Conservation (phyloP, 2,113 vertebrate species). For the Leucoraja erinaceus region DNA sequence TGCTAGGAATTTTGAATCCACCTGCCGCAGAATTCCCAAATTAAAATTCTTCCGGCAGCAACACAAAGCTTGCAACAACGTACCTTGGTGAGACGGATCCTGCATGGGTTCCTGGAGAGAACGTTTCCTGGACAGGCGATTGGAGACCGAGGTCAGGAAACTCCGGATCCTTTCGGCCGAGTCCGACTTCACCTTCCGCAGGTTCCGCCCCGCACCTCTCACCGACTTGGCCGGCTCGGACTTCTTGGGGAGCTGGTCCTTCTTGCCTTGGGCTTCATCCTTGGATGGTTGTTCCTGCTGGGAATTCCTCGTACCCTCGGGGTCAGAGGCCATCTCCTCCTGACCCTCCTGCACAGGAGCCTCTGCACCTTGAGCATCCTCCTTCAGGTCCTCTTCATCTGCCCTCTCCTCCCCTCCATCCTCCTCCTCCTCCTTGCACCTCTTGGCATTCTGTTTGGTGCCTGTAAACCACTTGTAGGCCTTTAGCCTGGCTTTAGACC, state of each 20-base stretch:
- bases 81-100: neutral
- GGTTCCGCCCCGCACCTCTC: neutral
- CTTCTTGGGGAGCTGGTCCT: neutral
- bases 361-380: neutral
- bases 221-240: neutral
- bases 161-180: neutral
- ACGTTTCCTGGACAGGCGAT: neutral
- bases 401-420: slow-evolving; percentile 45
- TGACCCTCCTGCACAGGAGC: neutral
- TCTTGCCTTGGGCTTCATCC: neutral
- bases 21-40: neutral
- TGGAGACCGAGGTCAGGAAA: neutral
- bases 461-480: slow-evolving; percentile 64
- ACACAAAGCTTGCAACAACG: neutral
- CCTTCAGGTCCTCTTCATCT: neutral
- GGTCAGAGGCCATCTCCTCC: no score
- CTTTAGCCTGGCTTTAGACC: slow-evolving; percentile 52
- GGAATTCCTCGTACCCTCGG: no score
- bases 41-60: no score
- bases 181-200: slow-evolving; percentile 18
- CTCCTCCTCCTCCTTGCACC: slow-evolving; percentile 47
- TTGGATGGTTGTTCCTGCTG: neutral
- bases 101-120: neutral
- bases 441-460: slow-evolving; percentile 49
- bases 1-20: neutral